Conservation (phyloP, 1,140 invertebrate species). For the Danaus melanippus region DNA sequence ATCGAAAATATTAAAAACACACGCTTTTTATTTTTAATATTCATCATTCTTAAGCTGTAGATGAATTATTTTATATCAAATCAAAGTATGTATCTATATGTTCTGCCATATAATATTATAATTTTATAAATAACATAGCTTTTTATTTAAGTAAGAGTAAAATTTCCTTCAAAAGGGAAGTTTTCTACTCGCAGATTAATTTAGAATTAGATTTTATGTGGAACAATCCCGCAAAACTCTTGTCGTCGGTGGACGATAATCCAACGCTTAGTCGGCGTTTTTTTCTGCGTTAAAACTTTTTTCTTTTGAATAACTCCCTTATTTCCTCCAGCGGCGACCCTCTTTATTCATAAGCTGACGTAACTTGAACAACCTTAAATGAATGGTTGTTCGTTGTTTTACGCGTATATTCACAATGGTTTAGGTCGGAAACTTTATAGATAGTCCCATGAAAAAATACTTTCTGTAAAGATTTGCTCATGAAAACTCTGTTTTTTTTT, state of each 20-base stretch:
- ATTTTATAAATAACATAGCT: no score
- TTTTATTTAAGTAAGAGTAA: slow-evolving; percentile 7
- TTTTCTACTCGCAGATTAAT: slow-evolving; percentile 27
- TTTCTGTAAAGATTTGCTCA: slow-evolving; percentile 29
- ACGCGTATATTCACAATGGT: slow-evolving; percentile 65
- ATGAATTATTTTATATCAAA: no score
- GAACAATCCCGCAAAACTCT: slow-evolving; percentile 46
- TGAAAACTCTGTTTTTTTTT: slow-evolving; percentile 28
- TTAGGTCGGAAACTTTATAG: slow-evolving; percentile 57
- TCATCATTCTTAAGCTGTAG: no score
- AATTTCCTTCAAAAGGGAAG: slow-evolving; percentile 7
- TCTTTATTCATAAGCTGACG: slow-evolving; percentile 68
- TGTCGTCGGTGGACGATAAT: slow-evolving; percentile 55
- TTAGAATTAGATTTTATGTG: slow-evolving; percentile 31
- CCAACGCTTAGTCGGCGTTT: slow-evolving; percentile 46
- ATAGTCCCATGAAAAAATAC: slow-evolving; percentile 52
- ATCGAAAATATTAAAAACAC: no score
- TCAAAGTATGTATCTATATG: no score
- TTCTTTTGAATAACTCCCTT: slow-evolving; percentile 56
- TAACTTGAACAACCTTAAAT: slow-evolving; percentile 64
- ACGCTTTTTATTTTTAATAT: no score
- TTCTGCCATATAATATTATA: no score
- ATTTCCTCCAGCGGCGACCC: slow-evolving; percentile 52
- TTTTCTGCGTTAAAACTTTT: slow-evolving; percentile 55
- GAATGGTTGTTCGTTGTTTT: slow-evolving; percentile 69